phyloP scores from a whole-genome alignment of 2,797 vertebrate genomes.

The Podarcis lilfordi region DNA sequence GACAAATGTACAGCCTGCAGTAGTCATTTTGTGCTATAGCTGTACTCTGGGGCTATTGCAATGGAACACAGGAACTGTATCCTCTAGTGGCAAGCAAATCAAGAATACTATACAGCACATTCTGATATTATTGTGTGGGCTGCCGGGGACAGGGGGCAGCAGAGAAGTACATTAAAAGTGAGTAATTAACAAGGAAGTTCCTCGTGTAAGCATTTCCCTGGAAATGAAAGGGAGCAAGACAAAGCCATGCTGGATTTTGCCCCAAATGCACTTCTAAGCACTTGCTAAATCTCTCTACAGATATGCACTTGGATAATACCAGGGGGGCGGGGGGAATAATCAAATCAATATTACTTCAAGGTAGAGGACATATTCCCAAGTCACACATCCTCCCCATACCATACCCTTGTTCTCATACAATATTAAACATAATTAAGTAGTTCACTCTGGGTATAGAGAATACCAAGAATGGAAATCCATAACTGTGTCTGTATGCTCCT shows the following conservation, averaged over 20 bases:
- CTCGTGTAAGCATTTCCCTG: background rate
- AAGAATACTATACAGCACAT: background rate
- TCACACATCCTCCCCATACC: background rate
- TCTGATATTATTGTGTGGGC: background rate
- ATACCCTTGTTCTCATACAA: background rate
- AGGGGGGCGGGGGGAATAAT: background rate
- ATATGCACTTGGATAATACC: background rate
- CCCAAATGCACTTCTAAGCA: background rate
- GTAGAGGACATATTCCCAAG: background rate
- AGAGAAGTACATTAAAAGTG: background rate
- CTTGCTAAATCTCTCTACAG: background rate
- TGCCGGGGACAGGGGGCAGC: background rate
- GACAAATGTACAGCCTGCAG: background rate
- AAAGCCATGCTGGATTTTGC: background rate
- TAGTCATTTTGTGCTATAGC: background rate
- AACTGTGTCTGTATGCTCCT: constrained; percentile 4
- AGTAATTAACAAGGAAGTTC: background rate
- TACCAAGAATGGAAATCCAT: constrained; percentile 18
- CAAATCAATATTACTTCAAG: background rate
- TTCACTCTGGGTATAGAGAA: background rate
- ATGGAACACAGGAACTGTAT: background rate
- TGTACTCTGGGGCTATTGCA: background rate
- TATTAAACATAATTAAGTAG: constrained; percentile 14
- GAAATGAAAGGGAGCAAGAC: background rate
- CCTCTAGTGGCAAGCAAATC: background rate